A percentile compares a stretch with the other conserved stretches of the same genome.
Evolutionary conservation across 2,888 invertebrate species (phyloP).

Genomic region (Conistra vaccinii): DNA sequence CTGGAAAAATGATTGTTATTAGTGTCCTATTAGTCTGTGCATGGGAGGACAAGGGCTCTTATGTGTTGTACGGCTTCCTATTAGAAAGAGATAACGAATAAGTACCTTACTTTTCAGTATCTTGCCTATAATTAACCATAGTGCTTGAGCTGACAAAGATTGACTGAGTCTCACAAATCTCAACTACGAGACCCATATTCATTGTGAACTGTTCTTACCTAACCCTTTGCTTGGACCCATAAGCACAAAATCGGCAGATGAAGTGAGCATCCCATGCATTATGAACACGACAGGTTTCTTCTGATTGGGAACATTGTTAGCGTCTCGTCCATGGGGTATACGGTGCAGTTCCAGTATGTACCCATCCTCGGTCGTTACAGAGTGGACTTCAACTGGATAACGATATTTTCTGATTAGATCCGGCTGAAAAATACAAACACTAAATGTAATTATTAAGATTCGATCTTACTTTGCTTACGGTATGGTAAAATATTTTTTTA

Average conservation of each 20-base stretch:
- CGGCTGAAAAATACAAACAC: slow-evolving; percentile 46
- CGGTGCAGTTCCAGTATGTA: neutral
- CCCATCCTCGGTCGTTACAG: slow-evolving; percentile 92
- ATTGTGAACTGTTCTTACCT: slow-evolving; percentile 82
- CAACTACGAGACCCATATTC: too few relatives aligned
- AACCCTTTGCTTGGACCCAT: slow-evolving; percentile 93
- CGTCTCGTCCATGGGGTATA: neutral
- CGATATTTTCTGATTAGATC: slow-evolving; percentile 91
- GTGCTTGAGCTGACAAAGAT: neutral
- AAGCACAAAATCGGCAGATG: slow-evolving; percentile 94
- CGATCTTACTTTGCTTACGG: neutral
- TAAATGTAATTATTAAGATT: neutral
- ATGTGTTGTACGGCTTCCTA: too few relatives aligned
- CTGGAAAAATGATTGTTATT: slow-evolving; percentile 68
- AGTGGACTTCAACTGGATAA: slow-evolving; percentile 92
- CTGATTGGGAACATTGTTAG: neutral
- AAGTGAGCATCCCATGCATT: slow-evolving; percentile 93
- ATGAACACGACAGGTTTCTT: slow-evolving; percentile 68
- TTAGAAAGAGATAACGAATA: neutral
- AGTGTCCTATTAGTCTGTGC: too few relatives aligned
- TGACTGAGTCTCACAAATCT: too few relatives aligned
- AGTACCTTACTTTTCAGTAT: neutral
- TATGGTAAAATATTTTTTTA: neutral
- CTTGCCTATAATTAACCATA: neutral
- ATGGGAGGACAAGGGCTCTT: neutral